Conservation (phyloP, 2,888 invertebrate genomes). For the Onchidella celtica region DNA sequence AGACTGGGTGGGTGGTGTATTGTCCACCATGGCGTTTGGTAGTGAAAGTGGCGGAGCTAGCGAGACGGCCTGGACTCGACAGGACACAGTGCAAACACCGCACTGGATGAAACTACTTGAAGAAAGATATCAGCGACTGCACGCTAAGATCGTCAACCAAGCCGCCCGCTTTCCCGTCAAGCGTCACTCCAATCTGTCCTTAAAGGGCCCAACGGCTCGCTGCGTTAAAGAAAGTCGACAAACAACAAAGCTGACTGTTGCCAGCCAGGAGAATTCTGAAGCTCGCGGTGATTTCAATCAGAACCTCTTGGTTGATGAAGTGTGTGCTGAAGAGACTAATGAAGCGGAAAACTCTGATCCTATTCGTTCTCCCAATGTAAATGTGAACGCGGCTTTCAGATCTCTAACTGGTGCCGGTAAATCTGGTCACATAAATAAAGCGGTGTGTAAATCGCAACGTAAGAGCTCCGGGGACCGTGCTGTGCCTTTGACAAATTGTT, state of each 20-base stretch:
- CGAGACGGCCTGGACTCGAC: not conserved
- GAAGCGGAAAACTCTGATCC: not conserved
- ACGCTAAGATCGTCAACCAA: constrained; percentile 64
- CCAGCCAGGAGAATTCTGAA: no score
- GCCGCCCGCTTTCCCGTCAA: constrained; percentile 28
- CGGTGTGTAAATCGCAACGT: not conserved
- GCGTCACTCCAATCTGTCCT: not conserved
- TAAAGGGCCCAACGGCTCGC: not conserved
- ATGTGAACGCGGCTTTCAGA: not conserved
- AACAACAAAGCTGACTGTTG: not conserved
- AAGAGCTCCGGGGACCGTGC: not conserved
- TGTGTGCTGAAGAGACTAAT: not conserved
- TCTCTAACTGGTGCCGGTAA: not conserved
- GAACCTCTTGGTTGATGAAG: not conserved
- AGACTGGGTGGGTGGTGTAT: no score
- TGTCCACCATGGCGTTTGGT: constrained; percentile 21
- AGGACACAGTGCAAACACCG: constrained; percentile 47
- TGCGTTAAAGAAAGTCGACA: not conserved
- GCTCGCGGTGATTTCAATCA: not conserved
- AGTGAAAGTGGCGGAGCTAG: not conserved
- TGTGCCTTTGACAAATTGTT: not conserved
- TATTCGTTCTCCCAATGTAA: not conserved
- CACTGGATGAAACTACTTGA: constrained; percentile 72
- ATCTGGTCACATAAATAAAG: not conserved
- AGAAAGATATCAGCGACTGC: constrained; percentile 70